These are phyloP conservation scores for Girardinus metallicus DNA, from an alignment of 2,797 vertebrate genomes.

Conservation along the genomic window DNA sequence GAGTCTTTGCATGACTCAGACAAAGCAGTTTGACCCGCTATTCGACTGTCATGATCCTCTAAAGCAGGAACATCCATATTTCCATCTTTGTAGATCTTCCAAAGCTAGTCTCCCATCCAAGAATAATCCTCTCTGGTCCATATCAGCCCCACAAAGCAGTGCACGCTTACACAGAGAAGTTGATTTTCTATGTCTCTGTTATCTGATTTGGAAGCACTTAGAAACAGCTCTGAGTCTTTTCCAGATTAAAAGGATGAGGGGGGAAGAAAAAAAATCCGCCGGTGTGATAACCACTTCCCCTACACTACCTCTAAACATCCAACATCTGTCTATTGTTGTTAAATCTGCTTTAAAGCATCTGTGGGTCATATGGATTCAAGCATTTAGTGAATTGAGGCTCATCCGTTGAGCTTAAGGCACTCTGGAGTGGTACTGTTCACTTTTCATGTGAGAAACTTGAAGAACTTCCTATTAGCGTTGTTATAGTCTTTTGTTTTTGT, in stretches of 20 bases:
- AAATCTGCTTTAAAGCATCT: conserved; percentile 79
- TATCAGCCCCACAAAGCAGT: conserved; percentile 70
- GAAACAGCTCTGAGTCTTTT: conserved; percentile 72
- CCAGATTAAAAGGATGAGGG: conserved; percentile 65
- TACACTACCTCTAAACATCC: conserved; percentile 55
- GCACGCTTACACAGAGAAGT: conserved; percentile 75
- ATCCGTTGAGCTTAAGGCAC: conserved; percentile 73
- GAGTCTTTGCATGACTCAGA: conserved; percentile 33
- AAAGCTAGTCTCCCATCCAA: conserved; percentile 72
- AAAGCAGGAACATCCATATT: conserved; percentile 72
- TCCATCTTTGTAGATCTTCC: conserved; percentile 70
- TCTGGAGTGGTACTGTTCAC: conserved; percentile 43
- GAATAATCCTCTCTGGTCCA: conserved; percentile 75
- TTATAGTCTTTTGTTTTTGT: not conserved
- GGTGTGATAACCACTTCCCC: conserved; percentile 61
- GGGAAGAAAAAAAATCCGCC: conserved; percentile 11
- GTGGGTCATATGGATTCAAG: conserved; percentile 72
- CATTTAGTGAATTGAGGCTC: conserved; percentile 78
- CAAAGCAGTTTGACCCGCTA: conserved; percentile 48
- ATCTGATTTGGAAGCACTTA: conserved; percentile 80
- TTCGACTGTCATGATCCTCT: conserved; percentile 68
- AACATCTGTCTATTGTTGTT: conserved; percentile 81
- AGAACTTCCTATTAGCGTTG: conserved; percentile 40
- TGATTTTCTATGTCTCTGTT: conserved; percentile 74
- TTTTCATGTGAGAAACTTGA: conserved; percentile 11